Evolutionary conservation across 2,113 vertebrate genomes (phyloP).

Genomic region (Dasypus novemcinctus): DNA sequence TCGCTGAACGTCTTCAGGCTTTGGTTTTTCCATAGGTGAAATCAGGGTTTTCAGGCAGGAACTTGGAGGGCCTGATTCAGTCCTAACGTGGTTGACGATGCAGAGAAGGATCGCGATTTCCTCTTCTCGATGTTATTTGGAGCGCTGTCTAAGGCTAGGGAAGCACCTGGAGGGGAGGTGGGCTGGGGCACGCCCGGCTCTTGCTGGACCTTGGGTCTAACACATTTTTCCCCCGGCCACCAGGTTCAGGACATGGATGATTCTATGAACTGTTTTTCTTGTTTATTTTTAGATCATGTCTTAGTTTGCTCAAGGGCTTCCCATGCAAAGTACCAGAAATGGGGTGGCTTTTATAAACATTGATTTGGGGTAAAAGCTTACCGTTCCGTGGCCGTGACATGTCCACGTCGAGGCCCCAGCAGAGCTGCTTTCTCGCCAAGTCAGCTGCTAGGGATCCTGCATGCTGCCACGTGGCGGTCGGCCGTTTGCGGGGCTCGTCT

Average conservation of each 20-base stretch:
- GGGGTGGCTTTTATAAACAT: too few species aligned
- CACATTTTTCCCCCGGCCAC: neutral
- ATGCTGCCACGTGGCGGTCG: too few species aligned
- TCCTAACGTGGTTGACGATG: neutral
- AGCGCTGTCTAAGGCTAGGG: neutral
- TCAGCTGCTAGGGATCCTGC: too few species aligned
- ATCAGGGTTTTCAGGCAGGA: neutral
- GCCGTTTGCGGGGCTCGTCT: too few species aligned
- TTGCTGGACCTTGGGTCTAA: neutral
- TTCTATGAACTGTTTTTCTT: neutral
- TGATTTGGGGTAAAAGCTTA: too few species aligned
- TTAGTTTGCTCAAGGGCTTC: too few species aligned
- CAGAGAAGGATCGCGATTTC: neutral
- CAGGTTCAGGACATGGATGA: neutral
- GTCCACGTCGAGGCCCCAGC: too few species aligned
- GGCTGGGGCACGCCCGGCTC: neutral
- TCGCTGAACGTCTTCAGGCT: neutral
- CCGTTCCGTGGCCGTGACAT: too few species aligned
- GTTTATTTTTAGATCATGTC: neutral
- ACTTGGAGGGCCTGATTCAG: neutral
- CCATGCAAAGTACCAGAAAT: too few species aligned
- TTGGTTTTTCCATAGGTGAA: neutral
- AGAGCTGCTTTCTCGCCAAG: too few species aligned
- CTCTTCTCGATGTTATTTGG: neutral
- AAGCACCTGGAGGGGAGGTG: neutral